Evolutionary conservation across 2,113 vertebrate genomes (phyloP).

Genomic region (Motacilla alba): DNA sequence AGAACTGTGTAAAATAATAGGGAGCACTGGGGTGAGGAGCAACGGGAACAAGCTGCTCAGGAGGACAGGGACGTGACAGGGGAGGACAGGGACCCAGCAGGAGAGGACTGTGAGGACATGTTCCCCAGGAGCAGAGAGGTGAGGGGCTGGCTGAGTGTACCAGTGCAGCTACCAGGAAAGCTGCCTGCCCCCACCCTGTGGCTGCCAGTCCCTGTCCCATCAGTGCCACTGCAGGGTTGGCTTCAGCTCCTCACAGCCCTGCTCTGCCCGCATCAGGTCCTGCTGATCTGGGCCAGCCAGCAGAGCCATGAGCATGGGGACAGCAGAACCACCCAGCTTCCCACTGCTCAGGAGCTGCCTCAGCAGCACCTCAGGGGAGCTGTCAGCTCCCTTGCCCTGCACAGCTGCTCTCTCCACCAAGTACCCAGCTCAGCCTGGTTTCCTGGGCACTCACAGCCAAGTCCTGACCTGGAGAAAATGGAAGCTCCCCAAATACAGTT

Average conservation of each 20-base stretch:
- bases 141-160: neutral
- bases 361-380: neutral
- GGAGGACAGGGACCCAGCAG: neutral
- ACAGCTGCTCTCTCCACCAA: neutral
- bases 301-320: neutral
- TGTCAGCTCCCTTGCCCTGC: neutral
- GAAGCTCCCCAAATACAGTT: neutral
- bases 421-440: neutral
- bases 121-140: neutral
- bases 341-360: neutral
- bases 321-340: neutral
- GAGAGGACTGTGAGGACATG: neutral
- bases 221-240: neutral
- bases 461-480: neutral
- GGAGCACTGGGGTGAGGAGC: neutral
- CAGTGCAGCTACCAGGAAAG: rapidly evolving
- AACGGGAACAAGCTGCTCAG: neutral
- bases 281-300: neutral
- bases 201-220: neutral
- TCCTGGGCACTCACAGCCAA: neutral
- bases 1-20: neutral
- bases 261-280: neutral
- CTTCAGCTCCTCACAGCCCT: neutral
- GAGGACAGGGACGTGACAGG: neutral
- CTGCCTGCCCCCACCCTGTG: neutral